phyloP scores from a whole-genome alignment of 2,888 invertebrate genomes.

The Acleris cristana region DNA sequence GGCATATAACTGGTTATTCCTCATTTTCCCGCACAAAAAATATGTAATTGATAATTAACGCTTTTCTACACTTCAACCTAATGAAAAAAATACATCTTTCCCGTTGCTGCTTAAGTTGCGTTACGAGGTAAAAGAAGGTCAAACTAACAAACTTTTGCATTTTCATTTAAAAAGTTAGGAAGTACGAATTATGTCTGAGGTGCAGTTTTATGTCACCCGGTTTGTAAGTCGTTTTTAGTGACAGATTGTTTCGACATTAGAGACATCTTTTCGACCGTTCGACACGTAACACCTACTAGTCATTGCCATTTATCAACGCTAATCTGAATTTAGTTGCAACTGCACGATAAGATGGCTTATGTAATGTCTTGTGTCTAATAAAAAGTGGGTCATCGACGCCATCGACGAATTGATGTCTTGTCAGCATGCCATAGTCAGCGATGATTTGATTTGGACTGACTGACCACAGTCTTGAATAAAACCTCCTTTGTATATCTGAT shows the following conservation, averaged over 20 bases:
- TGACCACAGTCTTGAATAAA: not conserved
- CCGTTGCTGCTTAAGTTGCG: no score
- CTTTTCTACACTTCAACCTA: no score
- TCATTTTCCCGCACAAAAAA: no score
- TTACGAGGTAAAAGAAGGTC: no score
- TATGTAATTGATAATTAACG: no score
- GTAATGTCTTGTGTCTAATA: constrained; percentile 55
- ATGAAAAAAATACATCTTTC: no score
- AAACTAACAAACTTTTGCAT: no score
- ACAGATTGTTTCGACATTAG: constrained; percentile 47
- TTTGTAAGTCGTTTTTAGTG: not conserved
- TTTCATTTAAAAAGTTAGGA: no score
- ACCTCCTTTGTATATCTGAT: not conserved
- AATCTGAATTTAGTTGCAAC: constrained; percentile 48
- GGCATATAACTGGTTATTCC: no score
- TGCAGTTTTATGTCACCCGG: no score
- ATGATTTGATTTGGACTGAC: constrained; percentile 12
- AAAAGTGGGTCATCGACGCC: constrained; percentile 54
- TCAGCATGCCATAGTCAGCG: constrained; percentile 30
- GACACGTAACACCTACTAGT: constrained; percentile 43
- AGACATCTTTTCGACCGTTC: constrained; percentile 41
- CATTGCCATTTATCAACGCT: constrained; percentile 51
- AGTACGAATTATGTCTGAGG: no score
- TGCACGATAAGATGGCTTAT: constrained; percentile 43
- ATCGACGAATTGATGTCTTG: constrained; percentile 41